Conservation (phyloP, 2,113 vertebrate genomes). For the Crypturellus undulatus region DNA sequence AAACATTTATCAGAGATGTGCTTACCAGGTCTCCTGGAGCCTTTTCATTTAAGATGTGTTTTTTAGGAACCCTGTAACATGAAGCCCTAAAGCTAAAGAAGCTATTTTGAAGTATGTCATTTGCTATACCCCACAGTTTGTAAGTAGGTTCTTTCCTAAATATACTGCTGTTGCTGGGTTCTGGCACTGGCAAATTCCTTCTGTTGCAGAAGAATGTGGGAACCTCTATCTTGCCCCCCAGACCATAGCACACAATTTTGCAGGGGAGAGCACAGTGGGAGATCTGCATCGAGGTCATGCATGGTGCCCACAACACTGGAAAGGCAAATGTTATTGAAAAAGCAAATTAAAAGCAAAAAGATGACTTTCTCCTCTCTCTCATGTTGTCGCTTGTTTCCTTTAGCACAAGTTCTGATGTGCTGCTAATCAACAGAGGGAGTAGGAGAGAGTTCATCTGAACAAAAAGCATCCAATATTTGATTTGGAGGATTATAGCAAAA, state of each 20-base stretch:
- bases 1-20: background rate
- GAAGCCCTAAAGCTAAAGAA: background rate
- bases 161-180: fast-evolving
- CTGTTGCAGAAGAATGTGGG: background rate
- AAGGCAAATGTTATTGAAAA: background rate
- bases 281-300: background rate
- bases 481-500: background rate
- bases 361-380: background rate
- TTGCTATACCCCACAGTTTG: background rate
- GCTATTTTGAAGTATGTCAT: background rate
- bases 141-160: background rate
- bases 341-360: background rate
- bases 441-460: constrained; percentile 16
- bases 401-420: background rate
- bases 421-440: background rate
- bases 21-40: background rate
- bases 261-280: background rate
- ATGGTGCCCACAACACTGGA: background rate
- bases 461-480: background rate
- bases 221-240: background rate
- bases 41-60: background rate
- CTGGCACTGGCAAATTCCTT: background rate
- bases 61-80: background rate
- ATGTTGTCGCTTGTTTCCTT: background rate
- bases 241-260: background rate